Evolutionary conservation across 2,888 invertebrate species (phyloP).

Genomic region (Limnephilus rhombicus): DNA sequence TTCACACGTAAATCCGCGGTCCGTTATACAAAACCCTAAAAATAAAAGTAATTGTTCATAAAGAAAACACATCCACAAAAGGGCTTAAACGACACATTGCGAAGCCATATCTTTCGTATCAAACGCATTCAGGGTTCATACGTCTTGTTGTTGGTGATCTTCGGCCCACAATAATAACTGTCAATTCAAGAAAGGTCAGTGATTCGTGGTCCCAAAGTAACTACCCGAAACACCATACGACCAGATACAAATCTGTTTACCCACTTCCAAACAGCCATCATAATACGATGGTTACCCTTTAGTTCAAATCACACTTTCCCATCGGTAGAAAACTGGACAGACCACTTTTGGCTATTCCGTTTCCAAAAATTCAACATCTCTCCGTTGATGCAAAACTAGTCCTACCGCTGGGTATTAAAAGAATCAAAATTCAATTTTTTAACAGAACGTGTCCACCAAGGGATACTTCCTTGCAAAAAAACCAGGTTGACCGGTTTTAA

Average conservation of each 20-base stretch:
- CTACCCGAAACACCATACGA: slow-evolving; percentile 29
- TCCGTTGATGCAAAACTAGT: slow-evolving; percentile 31
- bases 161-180: slow-evolving; percentile 53
- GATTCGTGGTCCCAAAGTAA: slow-evolving; percentile 50
- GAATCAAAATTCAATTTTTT: slow-evolving; percentile 8
- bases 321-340: slow-evolving; percentile 71
- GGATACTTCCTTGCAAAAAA: slow-evolving; percentile 62
- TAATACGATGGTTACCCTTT: slow-evolving; percentile 53
- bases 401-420: slow-evolving; percentile 16
- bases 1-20: slow-evolving; percentile 52
- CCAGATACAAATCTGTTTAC: slow-evolving; percentile 21
- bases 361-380: slow-evolving; percentile 69
- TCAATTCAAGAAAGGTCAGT: slow-evolving; percentile 61
- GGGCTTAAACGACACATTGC: slow-evolving; percentile 28
- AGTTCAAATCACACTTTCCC: slow-evolving; percentile 61
- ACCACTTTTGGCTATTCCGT: slow-evolving; percentile 76
- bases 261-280: slow-evolving; percentile 45
- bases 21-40: slow-evolving; percentile 58
- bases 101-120: neutral
- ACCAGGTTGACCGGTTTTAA: slow-evolving; percentile 66
- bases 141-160: slow-evolving; percentile 32
- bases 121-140: neutral
- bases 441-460: slow-evolving; percentile 56
- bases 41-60: slow-evolving; percentile 56
- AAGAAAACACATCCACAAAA: slow-evolving; percentile 29